Percentiles rank a stretch among this genome's conserved stretches.
Conservation (phyloP, 2,888 invertebrate species). For the Plagodis pulveraria region DNA sequence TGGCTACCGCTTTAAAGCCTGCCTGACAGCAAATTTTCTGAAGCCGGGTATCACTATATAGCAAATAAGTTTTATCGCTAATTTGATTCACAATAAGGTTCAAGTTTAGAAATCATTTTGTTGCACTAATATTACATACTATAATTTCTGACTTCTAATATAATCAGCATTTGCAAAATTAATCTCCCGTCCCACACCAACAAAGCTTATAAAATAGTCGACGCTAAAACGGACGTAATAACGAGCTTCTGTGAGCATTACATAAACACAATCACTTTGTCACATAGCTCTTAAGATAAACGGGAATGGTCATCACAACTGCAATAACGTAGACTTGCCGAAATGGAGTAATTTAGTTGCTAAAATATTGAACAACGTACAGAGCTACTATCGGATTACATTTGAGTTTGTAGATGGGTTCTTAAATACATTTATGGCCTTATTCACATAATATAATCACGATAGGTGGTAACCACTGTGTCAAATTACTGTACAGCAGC, state of each 20-base stretch:
- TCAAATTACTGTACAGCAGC: no score
- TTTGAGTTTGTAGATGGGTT: slow-evolving; percentile 1
- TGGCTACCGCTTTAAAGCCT: no score
- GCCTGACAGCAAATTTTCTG: no score
- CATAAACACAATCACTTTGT: slow-evolving; percentile 37
- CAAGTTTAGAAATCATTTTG: no score
- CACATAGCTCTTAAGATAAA: slow-evolving; percentile 30
- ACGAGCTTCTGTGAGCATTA: slow-evolving; percentile 49
- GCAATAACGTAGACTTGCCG: slow-evolving; percentile 13
- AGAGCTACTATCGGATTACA: background rate
- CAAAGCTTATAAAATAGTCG: slow-evolving; percentile 57
- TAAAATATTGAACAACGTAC: slow-evolving; percentile 10
- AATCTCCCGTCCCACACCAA: slow-evolving; percentile 30
- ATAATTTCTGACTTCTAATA: background rate
- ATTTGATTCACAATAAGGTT: no score
- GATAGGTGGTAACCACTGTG: no score
- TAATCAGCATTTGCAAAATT: slow-evolving; percentile 10
- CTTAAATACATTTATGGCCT: background rate
- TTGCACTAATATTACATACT: no score
- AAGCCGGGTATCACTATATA: no score
- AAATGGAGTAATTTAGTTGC: slow-evolving; percentile 22
- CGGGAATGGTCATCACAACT: slow-evolving; percentile 34
- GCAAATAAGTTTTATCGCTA: no score
- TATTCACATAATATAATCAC: background rate
- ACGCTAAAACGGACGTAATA: slow-evolving; percentile 48